Evolutionary conservation across 2,888 invertebrate species (phyloP), one percentile per base, ranked within the genome.

Genomic region (Spodoptera littoralis): DNA sequence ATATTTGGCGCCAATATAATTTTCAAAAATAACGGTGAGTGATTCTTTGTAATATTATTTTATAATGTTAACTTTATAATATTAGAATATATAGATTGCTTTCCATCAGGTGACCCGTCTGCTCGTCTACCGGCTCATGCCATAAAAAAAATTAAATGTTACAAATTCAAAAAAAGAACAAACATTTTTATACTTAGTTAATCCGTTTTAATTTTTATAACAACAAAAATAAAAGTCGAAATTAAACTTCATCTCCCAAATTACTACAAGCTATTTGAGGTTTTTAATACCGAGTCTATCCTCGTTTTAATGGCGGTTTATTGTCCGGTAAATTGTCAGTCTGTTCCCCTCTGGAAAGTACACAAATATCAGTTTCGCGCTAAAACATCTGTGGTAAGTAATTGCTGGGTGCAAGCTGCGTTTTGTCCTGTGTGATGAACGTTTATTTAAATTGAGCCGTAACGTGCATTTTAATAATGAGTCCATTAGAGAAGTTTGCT

Each of bases 311-410:
- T 13, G 45, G 5, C 55, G 49, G 51, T 72, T 73, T 73, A 73
- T 73, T 60, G 49, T 61, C 53, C 68, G 59, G 61, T 41, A 76
- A 76, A 73, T 73, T 76, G 73, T 60, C 68, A 62, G 59, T 62
- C 59, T 51, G 51, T 59, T 76, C 56, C 60, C 42, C 53, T 24
- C 18, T 13, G 24, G 46, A 52, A 55, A 61, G 60, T 55, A 72
- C 54, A 73, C 65, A 77, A 77, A 79, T 77, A 73, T 79, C 65
- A 77, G 70, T 77, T 77, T 65, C 56, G 59, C 55, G 30, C 53
- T 70, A 64, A 76, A 68, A 74, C 75, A 77, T 63, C 65, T 71
- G 68, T 52, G 57, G 70, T 76, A 83, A 84, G 82, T 81, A 80
- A 84, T 82, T 77, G 70, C 69, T 73, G 76, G 49, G 11, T 58